These are phyloP conservation scores for Ciconia maguari DNA, from an alignment of 2,113 vertebrate species.

Conservation along the genomic window DNA sequence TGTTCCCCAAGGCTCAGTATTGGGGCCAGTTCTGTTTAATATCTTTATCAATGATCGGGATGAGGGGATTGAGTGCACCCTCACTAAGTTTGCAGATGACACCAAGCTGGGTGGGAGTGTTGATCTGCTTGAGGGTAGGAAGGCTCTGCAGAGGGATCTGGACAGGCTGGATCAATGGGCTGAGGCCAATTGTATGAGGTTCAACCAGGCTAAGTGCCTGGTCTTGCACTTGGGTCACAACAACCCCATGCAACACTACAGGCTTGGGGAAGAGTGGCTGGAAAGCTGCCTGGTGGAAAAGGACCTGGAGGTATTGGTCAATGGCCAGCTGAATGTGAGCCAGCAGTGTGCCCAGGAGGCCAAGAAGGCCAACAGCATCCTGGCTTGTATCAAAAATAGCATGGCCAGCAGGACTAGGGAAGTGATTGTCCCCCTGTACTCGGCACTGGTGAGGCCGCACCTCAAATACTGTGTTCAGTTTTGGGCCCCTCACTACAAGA, in stretches of 20 bases:
- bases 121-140: background rate
- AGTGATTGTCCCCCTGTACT: too few relatives aligned
- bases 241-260: background rate
- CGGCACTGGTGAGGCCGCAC: background rate
- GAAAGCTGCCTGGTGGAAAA: background rate
- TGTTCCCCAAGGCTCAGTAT: too few relatives aligned
- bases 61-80: background rate
- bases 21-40: background rate
- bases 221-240: background rate
- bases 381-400: background rate
- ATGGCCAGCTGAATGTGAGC: background rate
- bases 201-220: background rate
- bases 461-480: background rate
- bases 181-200: background rate
- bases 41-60: background rate
- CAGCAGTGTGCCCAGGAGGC: background rate
- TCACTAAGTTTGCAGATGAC: background rate
- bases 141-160: background rate
- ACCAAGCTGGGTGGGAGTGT: background rate
- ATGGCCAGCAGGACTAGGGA: background rate
- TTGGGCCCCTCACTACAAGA: too few relatives aligned
- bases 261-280: background rate
- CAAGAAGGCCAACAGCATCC: background rate
- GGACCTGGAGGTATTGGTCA: background rate
- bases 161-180: background rate